Base-by-base conservation (phyloP, 1,140 invertebrate species). In the Lasioglossum baleicum region DNA sequence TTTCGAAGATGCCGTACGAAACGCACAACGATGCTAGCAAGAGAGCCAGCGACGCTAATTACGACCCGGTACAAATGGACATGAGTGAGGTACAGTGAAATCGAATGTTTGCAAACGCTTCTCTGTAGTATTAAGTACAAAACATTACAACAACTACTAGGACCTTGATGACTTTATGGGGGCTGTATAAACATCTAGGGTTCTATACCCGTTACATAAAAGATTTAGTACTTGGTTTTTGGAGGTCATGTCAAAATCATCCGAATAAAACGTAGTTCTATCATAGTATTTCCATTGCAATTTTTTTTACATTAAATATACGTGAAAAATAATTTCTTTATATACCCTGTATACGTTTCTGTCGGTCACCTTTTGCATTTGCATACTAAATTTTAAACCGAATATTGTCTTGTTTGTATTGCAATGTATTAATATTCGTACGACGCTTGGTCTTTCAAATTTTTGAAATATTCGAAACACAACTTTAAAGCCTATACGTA, bases 31-130 rank as follows among this genome's bases (percentile, higher is more conserved):
- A 88, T 8, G 48, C 68, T 17, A 66, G 60, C 56, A 89, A 86
- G 75, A 88, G 86, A 71, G 89, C 91, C 42, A 91, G 87, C 17
- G 94, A 94, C 77, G 92, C 90, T 17, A 94, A 94, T 78, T 94
- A 94, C 72, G 94, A 94, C 75, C 93, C 94, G 66, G 94, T 94
- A 40, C 93, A 93, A 88, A 94, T 94, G 94, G 94, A 94, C 85
- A 92, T 94, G 91, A 94, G 94, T 91, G 94, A 94, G 94, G 94
- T 94, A 94, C 75, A 84, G 88, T 84, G 70, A 60, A 85, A 87
- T 72, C 75, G 64, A 42, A 83, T 81, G 77, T 26, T 40, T 64
- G 48, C 35, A 71, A 66, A 74, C 56, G 31, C 17, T 76, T 85
- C 48, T 79, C 73, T 22, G 11, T 86, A 83, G 68, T 73, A 31